phyloP scores from a whole-genome alignment of 2,888 invertebrate species.

The Agrenia bidenticulata region DNA sequence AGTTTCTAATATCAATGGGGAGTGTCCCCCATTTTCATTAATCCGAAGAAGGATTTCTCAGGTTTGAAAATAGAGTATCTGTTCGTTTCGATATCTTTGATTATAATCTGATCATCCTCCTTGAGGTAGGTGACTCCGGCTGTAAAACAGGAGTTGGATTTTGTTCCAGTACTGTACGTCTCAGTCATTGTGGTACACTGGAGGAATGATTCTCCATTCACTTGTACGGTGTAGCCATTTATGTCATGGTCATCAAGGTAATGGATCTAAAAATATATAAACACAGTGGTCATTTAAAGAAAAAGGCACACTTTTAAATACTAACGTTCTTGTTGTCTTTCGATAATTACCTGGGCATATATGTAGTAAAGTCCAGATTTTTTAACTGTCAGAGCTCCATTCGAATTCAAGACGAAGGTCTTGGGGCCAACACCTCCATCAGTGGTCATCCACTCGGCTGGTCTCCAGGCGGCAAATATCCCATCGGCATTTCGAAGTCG shows the following conservation, averaged over 20 bases:
- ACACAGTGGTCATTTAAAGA: slow-evolving; percentile 13
- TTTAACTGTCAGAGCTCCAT: slow-evolving; percentile 68
- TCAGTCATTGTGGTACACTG: slow-evolving; percentile 74
- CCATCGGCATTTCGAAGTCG: slow-evolving; percentile 66
- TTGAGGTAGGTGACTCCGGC: slow-evolving; percentile 67
- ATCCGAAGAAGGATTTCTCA: slow-evolving; percentile 79
- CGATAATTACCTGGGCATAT: slow-evolving; percentile 67
- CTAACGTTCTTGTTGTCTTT: too few relatives aligned
- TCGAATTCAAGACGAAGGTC: slow-evolving; percentile 51
- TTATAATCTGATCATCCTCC: slow-evolving; percentile 67
- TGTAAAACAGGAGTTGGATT: slow-evolving; percentile 74
- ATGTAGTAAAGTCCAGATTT: slow-evolving; percentile 73
- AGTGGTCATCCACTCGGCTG: slow-evolving; percentile 63
- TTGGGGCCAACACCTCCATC: slow-evolving; percentile 37
- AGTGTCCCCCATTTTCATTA: slow-evolving; percentile 66
- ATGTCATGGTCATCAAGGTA: slow-evolving; percentile 75
- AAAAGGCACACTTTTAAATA: slow-evolving; percentile 4
- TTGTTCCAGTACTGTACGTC: slow-evolving; percentile 61
- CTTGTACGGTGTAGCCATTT: slow-evolving; percentile 72
- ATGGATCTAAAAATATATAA: slow-evolving; percentile 69
- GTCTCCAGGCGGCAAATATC: slow-evolving; percentile 68
- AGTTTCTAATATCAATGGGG: too few relatives aligned
- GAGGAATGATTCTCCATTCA: slow-evolving; percentile 65
- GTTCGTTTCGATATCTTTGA: slow-evolving; percentile 70
- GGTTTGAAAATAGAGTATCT: slow-evolving; percentile 70